Conservation (phyloP, 1,140 invertebrate species). For the Tetragnatha versicolor region DNA sequence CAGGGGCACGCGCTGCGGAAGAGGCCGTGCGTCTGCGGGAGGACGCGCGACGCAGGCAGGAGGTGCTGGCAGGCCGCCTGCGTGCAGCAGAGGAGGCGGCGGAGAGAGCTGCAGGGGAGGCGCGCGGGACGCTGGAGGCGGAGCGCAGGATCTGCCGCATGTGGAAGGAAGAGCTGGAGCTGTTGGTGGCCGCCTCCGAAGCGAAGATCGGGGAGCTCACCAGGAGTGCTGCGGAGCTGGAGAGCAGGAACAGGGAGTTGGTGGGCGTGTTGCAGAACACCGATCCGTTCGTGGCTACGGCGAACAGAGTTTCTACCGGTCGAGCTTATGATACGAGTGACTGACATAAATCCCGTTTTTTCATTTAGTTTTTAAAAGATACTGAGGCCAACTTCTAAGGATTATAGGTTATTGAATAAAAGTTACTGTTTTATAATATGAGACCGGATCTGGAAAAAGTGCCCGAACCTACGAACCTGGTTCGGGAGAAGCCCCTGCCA, state of each 20-base stretch:
- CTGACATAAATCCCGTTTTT: no score
- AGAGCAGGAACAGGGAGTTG: conserved; percentile 21
- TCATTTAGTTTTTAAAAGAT: no score
- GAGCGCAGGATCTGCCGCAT: conserved; percentile 24
- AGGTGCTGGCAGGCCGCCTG: neutral
- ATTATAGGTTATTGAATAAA: no score
- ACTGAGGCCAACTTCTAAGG: no score
- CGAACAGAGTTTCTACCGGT: no score
- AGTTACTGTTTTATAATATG: no score
- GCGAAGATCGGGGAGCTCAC: conserved; percentile 23
- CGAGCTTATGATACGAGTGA: no score
- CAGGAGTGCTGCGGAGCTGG: neutral
- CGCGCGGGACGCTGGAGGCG: conserved; percentile 2
- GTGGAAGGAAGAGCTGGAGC: conserved; percentile 25
- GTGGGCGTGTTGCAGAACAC: neutral
- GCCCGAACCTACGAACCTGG: no score
- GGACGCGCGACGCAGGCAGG: neutral
- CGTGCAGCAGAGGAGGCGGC: neutral
- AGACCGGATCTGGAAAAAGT: no score
- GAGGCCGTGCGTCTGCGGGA: neutral
- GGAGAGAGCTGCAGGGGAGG: conserved; percentile 11
- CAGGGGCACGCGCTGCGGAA: neutral
- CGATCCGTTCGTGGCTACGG: neutral
- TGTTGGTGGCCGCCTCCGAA: conserved; percentile 30
- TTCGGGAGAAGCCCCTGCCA: no score